A percentile compares a stretch with the other conserved stretches of the same genome.
Conservation (phyloP, 1,140 invertebrate species). For the Caenorhabditis tropicalis region DNA sequence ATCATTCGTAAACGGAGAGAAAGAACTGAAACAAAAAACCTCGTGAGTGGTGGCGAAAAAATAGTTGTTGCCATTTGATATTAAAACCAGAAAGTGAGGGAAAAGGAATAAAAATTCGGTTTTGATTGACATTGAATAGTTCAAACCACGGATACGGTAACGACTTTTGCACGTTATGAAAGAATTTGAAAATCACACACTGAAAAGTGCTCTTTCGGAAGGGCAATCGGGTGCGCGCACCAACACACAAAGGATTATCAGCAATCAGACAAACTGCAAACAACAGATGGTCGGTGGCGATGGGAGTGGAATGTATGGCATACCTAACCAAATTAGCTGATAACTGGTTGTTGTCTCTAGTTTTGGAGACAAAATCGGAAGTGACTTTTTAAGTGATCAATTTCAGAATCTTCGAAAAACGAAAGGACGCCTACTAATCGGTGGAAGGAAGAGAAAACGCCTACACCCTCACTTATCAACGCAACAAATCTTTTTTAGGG, state of each 20-base stretch:
- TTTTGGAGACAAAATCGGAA: background rate
- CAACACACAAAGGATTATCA: conserved; percentile 9
- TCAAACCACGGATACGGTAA: too few relatives aligned
- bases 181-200: too few relatives aligned
- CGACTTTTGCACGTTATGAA: too few relatives aligned
- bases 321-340: background rate
- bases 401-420: too few relatives aligned
- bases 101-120: background rate
- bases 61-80: conserved; percentile 3
- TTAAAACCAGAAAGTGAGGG: background rate
- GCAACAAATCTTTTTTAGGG: background rate
- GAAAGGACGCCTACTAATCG: background rate
- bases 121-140: too few relatives aligned
- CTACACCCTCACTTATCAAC: background rate
- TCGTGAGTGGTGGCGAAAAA: background rate
- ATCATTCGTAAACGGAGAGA: background rate
- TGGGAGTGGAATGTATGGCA: background rate
- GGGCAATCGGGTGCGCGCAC: background rate
- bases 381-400: too few relatives aligned
- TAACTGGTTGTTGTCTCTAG: background rate
- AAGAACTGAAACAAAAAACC: conserved; percentile 12
- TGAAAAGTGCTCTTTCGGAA: background rate
- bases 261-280: conserved; percentile 37
- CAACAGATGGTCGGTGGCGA: background rate
- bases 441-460: background rate